Base-by-base conservation (phyloP, 2,888 invertebrate species). In the Drosophila fulvimacula region DNA sequence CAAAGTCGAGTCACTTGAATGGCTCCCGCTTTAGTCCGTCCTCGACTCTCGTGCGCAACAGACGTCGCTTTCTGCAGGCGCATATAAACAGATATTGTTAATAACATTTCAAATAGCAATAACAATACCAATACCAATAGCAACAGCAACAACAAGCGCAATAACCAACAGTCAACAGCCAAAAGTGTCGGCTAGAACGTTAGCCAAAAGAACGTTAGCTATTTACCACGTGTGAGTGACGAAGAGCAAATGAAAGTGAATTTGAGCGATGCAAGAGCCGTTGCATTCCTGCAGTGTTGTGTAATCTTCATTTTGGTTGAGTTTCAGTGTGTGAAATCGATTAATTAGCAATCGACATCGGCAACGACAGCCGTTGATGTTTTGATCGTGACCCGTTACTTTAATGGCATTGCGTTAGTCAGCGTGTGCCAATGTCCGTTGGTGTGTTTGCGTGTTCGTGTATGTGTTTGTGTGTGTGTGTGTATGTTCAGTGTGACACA, bases 21-120 rank as follows among this genome's bases (percentile, higher is more conserved):
- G 51, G 19, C 9, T 67, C 72, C 60, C 44, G 57, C 27, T 82
- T 73, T 69, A 91, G 91, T 91, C 91, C 91, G 91, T 91, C 91
- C 91, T 90, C 88, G 90, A 90, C 89, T 84, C 86, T 89, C 85
- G 82, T 77, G 69, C 75, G 75, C 70, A 82, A 80, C 76, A 90
- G 91, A 86, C 90, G 90, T 80, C 42, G 77, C 52, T 72, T 69
- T 53, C 17, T 49, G 49, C 55, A 66, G 42, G 42, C 72, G 71
- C 66, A 38, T 52, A 60, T 65, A 63, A 64, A 46, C 30, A 51
- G 49, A 41, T 24, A 30, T 30, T n/a, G 30, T n/a, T 17, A 41
- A 46, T 48, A 62, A 61, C 21, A 48, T 52, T 27, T 46, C 15
- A n/a, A 75, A 59, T n/a, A 44, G 51, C 52, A 73, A 78, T 17